A percentile compares a stretch with the other conserved stretches of the same genome.
Evolutionary conservation across 1,140 invertebrate genomes (phyloP).

Genomic region (Euwallacea similis): DNA sequence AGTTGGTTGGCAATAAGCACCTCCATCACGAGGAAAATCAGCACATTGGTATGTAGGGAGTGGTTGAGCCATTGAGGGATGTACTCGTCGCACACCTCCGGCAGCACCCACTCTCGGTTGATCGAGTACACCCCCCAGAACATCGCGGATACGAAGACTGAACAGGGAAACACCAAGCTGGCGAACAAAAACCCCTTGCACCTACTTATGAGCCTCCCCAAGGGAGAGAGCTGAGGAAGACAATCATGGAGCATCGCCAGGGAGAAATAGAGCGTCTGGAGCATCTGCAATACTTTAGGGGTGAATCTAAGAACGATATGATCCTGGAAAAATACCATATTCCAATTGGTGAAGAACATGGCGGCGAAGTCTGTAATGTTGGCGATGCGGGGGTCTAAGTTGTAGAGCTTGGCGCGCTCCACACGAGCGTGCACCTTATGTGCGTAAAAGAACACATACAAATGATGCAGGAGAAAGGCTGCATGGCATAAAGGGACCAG

Average conservation of each 20-base stretch:
- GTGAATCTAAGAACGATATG: not conserved
- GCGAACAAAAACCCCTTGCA: constrained; percentile 55
- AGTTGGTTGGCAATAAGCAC: constrained; percentile 48
- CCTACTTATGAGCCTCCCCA: constrained; percentile 53
- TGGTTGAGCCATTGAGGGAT: constrained; percentile 73
- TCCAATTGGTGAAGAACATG: constrained; percentile 27
- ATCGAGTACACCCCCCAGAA: constrained; percentile 71
- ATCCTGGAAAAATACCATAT: constrained; percentile 8
- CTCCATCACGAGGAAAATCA: constrained; percentile 56
- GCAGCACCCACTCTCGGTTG: constrained; percentile 65
- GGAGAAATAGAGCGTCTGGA: constrained; percentile 56
- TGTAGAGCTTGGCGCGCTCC: not conserved
- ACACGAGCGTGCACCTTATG: not conserved
- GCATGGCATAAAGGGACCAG: constrained; percentile 11
- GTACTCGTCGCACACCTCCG: constrained; percentile 61
- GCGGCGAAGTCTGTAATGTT: constrained; percentile 10
- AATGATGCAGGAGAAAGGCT: constrained; percentile 17
- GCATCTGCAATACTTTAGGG: constrained; percentile 47
- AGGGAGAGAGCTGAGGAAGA: constrained; percentile 49
- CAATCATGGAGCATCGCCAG: constrained; percentile 54
- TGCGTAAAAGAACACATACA: constrained; percentile 4
- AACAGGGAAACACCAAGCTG: constrained; percentile 55
- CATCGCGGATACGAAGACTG: constrained; percentile 65
- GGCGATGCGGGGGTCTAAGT: not conserved
- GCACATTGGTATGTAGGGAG: constrained; percentile 62